Conservation (phyloP, 2,888 invertebrate species). For the Lacanobia wlatinum region DNA sequence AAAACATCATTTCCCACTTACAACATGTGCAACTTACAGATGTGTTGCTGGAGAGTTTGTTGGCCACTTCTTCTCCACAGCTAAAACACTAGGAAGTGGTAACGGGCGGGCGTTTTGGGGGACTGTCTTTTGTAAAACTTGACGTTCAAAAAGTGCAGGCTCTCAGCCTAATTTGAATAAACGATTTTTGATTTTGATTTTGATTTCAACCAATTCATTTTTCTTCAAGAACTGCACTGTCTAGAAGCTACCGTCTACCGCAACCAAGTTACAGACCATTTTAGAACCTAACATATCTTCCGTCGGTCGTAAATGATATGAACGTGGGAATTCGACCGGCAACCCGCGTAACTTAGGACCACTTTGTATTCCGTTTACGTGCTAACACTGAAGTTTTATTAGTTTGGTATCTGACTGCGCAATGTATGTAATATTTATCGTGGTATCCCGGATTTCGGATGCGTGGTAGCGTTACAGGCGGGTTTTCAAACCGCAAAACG, state of each 20-base stretch:
- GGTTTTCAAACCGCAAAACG: slow-evolving; percentile 46
- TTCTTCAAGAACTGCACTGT: slow-evolving; percentile 8
- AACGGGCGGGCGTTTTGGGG: no score
- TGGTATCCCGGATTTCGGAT: slow-evolving; percentile 46
- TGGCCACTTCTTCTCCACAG: no score
- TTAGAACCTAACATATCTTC: slow-evolving; percentile 40
- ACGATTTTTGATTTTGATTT: no score
- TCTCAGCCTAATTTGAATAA: no score
- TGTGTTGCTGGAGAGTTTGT: no score
- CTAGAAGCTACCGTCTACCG: neutral
- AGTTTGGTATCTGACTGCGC: slow-evolving; percentile 59
- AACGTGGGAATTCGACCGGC: slow-evolving; percentile 42
- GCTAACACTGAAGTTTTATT: slow-evolving; percentile 67
- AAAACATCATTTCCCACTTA: neutral
- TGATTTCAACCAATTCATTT: neutral
- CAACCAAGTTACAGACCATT: slow-evolving; percentile 37
- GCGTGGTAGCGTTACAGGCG: slow-evolving; percentile 28
- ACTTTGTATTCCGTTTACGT: slow-evolving; percentile 62
- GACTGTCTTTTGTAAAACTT: no score
- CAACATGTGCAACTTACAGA: no score
- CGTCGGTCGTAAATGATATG: slow-evolving; percentile 47
- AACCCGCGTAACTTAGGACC: slow-evolving; percentile 29
- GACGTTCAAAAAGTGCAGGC: no score
- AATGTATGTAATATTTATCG: slow-evolving; percentile 64
- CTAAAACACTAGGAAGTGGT: no score